phyloP scores from a whole-genome alignment of 1,140 invertebrate species.

The Potamilus streckersoni region DNA sequence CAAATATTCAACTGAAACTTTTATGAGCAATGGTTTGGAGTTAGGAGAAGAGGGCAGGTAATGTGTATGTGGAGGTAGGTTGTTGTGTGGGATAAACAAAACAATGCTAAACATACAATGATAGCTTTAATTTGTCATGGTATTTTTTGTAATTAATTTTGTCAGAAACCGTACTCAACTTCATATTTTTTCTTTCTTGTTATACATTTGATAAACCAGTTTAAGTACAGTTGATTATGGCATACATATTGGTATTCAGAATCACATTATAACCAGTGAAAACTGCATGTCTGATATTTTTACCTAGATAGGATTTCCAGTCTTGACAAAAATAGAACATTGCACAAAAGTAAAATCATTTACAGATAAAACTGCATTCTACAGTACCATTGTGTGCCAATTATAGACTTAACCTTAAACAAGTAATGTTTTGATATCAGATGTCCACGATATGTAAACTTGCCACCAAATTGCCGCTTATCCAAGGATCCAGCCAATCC shows the following conservation, averaged over 20 bases:
- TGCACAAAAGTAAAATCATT: neutral
- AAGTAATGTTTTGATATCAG: slow-evolving; percentile 23
- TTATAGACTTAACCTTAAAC: neutral
- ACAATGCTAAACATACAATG: no score
- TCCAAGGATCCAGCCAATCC: slow-evolving; percentile 43
- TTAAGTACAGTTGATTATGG: no score
- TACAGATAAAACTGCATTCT: neutral
- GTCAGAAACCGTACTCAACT: neutral
- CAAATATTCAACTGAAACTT: no score
- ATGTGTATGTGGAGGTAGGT: no score
- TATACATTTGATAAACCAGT: no score
- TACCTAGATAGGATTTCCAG: neutral
- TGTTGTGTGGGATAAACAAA: no score
- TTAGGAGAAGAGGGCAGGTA: no score
- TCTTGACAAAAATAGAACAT: neutral
- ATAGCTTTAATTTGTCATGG: no score
- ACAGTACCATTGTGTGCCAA: neutral
- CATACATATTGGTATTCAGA: no score
- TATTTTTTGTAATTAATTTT: no score
- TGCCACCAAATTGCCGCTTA: slow-evolving; percentile 47
- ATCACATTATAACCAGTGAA: neutral
- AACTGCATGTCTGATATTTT: neutral
- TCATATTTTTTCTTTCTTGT: neutral
- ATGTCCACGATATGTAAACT: slow-evolving; percentile 38
- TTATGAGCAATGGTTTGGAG: no score